Base-by-base conservation (phyloP, 2,797 vertebrate species). In the Euthynnus affinis region DNA sequence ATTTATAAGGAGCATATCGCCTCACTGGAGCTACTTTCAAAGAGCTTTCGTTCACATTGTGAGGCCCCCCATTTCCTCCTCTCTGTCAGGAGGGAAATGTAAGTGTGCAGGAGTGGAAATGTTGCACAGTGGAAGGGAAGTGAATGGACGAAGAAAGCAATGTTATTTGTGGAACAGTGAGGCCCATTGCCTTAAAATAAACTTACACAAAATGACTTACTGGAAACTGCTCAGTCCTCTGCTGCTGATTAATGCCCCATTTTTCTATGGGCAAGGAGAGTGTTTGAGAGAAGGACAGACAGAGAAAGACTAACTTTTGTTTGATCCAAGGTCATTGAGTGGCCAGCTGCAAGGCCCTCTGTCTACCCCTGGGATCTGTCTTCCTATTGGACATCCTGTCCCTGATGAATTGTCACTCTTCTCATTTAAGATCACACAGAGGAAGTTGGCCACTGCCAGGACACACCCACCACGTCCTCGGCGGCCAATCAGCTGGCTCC, bases 301-400 rank as follows among this genome's bases (percentile, higher is more conserved):
- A 83, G 76, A 77, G 78, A 88, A 86, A 88, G 70, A 78, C 75
- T 75, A 82, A 90, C 83, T 91, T 92, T 90, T 89, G 81, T 92
- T 85, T 83, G 66, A 87, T 86, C 68, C 88, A 88, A 91, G 89
- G 89, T 89, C 91, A 86, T 52, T 53, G 80, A 85, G 74, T 91
- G 90, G 85, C 86, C 91, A 92, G 90, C 91, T 93, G 90, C 91
- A 81, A 84, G 82, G 76, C 79, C 76, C 83, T 81, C 71, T 84
- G 86, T 92, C 86, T 85, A 69, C 86, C 87, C 81, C 76, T 83
- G 86, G 84, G 91, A 91, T 95, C 93, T 86, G 93, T 94, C 93
- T 95, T 95, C 92, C 94, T 94, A 94, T 95, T 96, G 94, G 95
- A 95, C 92, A 96, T 95, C 94, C 94, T 95, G 95, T 94, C 94